Base-by-base conservation (phyloP, 2,797 vertebrate genomes). In the Siniperca obscura region DNA sequence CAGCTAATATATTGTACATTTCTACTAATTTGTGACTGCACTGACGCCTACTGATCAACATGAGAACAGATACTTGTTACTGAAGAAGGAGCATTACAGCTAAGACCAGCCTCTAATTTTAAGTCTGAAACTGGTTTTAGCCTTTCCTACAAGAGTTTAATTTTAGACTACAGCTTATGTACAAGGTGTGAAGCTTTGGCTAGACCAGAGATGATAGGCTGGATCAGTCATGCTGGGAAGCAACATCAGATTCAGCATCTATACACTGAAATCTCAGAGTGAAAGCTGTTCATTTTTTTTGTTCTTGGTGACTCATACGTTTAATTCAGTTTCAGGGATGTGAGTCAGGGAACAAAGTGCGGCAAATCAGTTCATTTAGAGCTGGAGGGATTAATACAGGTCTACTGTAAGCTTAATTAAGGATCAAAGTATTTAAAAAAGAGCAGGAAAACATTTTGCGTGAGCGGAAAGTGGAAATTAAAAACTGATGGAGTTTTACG, bases 131-230 rank as follows among this genome's bases (percentile, higher is more conserved):
- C 19, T 8, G 61, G 36, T 30, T 76, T 69, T 5, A 40, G n/a
- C 27, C 2, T 4, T 38, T 22, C 0, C 13, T 25, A 7, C 5
- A 8, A 7, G 21, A 52, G 53, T 59, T 62, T 22, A 3, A 7
- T 52, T 21, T 50, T 0, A 76, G n/a, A 46, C 68, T 48, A 68
- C n/a, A 36, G 52, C 21, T 2, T 68, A 72, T 69, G 42, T 78
- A 83, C 83, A 72, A 1, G 14, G n/a, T 21, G 65, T 7, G 56
- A 52, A 53, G 70, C 50, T 69, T 44, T 27, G 67, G 27, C 65
- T 19, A 0, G 6, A 80, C 30, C 27, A 21, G 7, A 44, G 13
- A 7, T 14, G 73, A 46, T 3, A 0, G 48, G 44, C 64, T 44
- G 76, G 17, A 55, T 48, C 62, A 48, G 67, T 34, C 68, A 25